Evolutionary conservation across 2,888 invertebrate species (phyloP), one percentile per base, ranked within the genome.

Genomic region (Syritta pipiens): DNA sequence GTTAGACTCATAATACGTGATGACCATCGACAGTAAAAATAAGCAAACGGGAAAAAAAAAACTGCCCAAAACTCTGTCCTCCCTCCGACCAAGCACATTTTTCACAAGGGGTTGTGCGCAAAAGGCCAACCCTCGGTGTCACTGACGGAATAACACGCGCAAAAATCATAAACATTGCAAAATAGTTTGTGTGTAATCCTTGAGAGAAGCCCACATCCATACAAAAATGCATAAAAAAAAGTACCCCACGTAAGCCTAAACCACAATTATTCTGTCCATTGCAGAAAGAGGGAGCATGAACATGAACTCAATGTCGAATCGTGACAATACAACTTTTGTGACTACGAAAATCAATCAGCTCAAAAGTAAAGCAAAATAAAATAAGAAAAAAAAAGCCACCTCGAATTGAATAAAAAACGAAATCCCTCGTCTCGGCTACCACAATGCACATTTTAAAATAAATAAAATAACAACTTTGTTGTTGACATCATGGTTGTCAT

Each of bases 301-400:
- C 65, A 74, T 79, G 72, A 79, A 72, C 72, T 79, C 79, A 79
- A 72, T 74, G 79, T 74, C 74, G 74, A 49, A 59, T 79, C 79
- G 79, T 79, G 79, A 79, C 79, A 79, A 79, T 79, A 74, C 51
- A 46, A 79, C 72, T 72, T 77, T 71, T 77, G 71, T 77, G 65
- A 67, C 62, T 57, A 74, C 59, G 62, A 72, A 79, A 79, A 79
- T 79, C 79, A 79, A 79, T 79, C 79, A 79, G 59, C 46, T n/a
- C 35, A 46, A 60, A 35, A 17, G 14, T 51, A 28, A 79, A 40
- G 40, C 37, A 19, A 49, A 57, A 28, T 19, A 19, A 51, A 24
- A 48, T 26, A 14, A 20, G 17, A 63, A 22, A 28, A 6, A 26
- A 22, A 28, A 51, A 20, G 32, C 14, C 10, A 30, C 19, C 32